Percentiles rank a stretch among this genome's conserved stretches.
Conservation (phyloP, 2,113 vertebrate genomes). For the Pyrgilauda ruficollis region DNA sequence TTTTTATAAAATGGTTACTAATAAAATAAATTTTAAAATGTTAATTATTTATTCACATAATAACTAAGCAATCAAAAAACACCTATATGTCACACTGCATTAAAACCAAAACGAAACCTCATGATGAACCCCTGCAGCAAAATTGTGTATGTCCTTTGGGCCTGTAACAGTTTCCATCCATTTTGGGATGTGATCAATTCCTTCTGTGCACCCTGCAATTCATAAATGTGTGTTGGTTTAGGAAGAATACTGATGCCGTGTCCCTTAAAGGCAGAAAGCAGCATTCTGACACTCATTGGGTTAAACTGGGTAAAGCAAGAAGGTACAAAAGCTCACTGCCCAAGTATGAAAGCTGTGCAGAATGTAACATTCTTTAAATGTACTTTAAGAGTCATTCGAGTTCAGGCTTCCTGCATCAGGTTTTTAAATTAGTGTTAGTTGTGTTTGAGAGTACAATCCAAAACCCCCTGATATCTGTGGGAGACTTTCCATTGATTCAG, state of each 20-base stretch:
- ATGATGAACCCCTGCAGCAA: not conserved
- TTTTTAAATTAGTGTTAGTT: conserved; percentile 11
- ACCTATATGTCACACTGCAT: not conserved
- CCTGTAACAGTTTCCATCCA: not conserved
- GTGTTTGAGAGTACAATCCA: not conserved
- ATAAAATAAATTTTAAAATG: not conserved
- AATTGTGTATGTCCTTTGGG: not conserved
- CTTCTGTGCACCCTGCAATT: not conserved
- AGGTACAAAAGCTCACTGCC: not conserved
- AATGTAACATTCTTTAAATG: not conserved
- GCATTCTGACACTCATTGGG: not conserved
- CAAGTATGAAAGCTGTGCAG: not conserved
- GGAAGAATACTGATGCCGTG: not conserved
- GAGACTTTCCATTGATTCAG: conserved; percentile 4
- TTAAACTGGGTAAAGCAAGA: not conserved
- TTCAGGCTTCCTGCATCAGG: not conserved
- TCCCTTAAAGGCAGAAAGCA: not conserved
- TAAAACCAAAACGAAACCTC: not conserved
- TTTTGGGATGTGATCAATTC: not conserved
- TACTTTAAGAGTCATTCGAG: not conserved
- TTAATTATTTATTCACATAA: not conserved
- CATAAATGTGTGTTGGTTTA: not conserved
- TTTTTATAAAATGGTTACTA: not conserved
- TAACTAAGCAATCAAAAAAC: not conserved
- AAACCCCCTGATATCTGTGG: not conserved